These are phyloP conservation scores for Dreissena rostriformis DNA, from an alignment of 1,140 invertebrate species.

Conservation along the genomic window DNA sequence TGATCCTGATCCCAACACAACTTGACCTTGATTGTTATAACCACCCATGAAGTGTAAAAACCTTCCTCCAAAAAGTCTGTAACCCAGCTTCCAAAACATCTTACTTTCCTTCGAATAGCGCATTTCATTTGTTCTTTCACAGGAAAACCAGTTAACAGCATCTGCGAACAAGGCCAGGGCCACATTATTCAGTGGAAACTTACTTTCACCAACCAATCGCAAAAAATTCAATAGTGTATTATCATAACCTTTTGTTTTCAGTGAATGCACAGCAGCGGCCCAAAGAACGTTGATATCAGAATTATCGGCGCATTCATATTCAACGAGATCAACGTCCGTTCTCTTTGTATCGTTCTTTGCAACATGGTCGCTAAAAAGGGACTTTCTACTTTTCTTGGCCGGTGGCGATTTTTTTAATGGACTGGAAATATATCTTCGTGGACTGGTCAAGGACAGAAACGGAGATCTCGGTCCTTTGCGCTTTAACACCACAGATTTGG, in stretches of 20 bases:
- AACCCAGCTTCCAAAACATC: slow-evolving; percentile 24
- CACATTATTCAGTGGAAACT: slow-evolving; percentile 40
- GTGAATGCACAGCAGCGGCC: too few species aligned
- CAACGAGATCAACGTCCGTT: too few species aligned
- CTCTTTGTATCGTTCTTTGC: too few species aligned
- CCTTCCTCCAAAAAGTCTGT: not conserved
- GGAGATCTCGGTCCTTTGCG: too few species aligned
- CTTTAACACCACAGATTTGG: too few species aligned
- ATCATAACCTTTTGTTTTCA: not conserved
- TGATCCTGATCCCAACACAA: not conserved
- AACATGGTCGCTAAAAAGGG: too few species aligned
- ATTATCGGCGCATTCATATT: too few species aligned
- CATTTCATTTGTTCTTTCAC: slow-evolving; percentile 37
- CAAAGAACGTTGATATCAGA: too few species aligned
- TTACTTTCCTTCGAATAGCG: slow-evolving; percentile 43
- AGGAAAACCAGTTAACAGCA: slow-evolving; percentile 46
- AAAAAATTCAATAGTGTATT: slow-evolving; percentile 23
- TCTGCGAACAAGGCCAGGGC: slow-evolving; percentile 40
- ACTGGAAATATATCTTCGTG: too few species aligned
- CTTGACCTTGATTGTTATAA: not conserved
- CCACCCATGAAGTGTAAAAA: slow-evolving; percentile 21
- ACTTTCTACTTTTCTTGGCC: too few species aligned
- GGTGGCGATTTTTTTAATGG: too few species aligned
- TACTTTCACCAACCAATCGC: slow-evolving; percentile 8
- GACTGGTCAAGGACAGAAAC: too few species aligned